phyloP scores from a whole-genome alignment of 2,888 invertebrate genomes.

The Melieria omissa region DNA sequence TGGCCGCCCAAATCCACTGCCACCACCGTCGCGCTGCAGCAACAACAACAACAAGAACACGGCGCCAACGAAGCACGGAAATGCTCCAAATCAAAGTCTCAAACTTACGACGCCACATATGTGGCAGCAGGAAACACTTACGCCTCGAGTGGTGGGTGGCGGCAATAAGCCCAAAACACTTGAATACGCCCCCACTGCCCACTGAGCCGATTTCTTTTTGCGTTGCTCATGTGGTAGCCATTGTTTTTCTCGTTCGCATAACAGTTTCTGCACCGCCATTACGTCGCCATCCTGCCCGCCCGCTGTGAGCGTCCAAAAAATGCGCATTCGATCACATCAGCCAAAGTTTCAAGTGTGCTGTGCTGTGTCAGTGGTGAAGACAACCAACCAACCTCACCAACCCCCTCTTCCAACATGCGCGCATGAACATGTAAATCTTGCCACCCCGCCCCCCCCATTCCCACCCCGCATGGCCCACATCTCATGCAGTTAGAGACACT shows the following conservation, averaged over 20 bases:
- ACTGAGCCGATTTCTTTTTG: neutral
- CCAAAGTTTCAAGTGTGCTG: conserved; percentile 15
- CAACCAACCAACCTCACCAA: too few relatives aligned
- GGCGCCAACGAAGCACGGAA: neutral
- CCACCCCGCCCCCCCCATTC: too few relatives aligned
- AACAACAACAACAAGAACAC: neutral
- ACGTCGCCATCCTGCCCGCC: neutral
- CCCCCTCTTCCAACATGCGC: too few relatives aligned
- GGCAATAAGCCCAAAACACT: conserved; percentile 18
- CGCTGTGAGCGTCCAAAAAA: conserved; percentile 12
- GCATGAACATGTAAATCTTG: too few relatives aligned
- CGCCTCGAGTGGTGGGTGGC: neutral
- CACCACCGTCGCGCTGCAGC: neutral
- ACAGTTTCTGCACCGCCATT: too few relatives aligned
- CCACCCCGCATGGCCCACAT: neutral
- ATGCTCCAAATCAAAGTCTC: conserved; percentile 34
- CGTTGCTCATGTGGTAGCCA: neutral
- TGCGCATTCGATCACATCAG: conserved; percentile 34
- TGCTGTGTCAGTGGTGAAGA: too few relatives aligned
- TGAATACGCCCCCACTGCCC: neutral
- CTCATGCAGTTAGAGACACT: conserved; percentile 29
- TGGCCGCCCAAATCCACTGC: neutral
- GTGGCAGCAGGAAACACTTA: conserved; percentile 18
- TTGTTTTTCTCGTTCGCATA: too few relatives aligned
- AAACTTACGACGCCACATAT: conserved; percentile 27